Conservation (phyloP, 2,888 invertebrate species). For the Muscina levida region DNA sequence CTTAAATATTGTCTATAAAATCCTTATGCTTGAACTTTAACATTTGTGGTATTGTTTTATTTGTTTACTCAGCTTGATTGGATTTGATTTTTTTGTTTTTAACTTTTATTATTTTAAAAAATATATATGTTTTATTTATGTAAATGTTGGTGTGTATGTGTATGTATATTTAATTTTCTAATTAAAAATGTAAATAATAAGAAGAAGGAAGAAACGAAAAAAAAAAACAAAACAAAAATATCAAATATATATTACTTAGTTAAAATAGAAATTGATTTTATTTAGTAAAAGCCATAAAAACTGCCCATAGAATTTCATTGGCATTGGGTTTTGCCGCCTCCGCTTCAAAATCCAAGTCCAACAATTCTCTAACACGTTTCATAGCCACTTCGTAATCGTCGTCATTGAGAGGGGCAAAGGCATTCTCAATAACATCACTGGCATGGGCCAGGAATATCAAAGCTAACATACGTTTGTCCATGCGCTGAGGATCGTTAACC, state of each 20-base stretch:
- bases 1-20: neutral
- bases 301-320: conserved; percentile 98
- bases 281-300: conserved; percentile 98
- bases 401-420: conserved; percentile 97
- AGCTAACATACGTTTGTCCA: conserved; percentile 96
- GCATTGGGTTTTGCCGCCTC: conserved; percentile 95
- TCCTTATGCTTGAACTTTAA: conserved; percentile 1
- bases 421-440: conserved; percentile 99
- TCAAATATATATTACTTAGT: conserved; percentile 52
- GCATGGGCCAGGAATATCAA: conserved; percentile 97
- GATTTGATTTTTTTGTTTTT: conserved; percentile 21
- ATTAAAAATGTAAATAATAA: conserved; percentile 40
- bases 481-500: conserved; percentile 98
- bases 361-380: conserved; percentile 95
- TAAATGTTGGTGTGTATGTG: conserved; percentile 46
- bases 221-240: conserved; percentile 66
- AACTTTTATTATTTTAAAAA: conserved; percentile 30
- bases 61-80: too few species aligned
- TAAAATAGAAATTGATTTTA: conserved; percentile 81
- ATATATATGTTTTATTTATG: conserved; percentile 45
- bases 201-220: conserved; percentile 62
- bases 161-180: conserved; percentile 48
- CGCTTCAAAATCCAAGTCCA: conserved; percentile 98
- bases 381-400: conserved; percentile 99
- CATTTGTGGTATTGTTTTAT: conserved; percentile 25